Percentiles rank a stretch among this genome's conserved stretches.
These are phyloP conservation scores for Bryconaethiops microstoma DNA, from an alignment of 2,797 vertebrate species.

Conservation along the genomic window DNA sequence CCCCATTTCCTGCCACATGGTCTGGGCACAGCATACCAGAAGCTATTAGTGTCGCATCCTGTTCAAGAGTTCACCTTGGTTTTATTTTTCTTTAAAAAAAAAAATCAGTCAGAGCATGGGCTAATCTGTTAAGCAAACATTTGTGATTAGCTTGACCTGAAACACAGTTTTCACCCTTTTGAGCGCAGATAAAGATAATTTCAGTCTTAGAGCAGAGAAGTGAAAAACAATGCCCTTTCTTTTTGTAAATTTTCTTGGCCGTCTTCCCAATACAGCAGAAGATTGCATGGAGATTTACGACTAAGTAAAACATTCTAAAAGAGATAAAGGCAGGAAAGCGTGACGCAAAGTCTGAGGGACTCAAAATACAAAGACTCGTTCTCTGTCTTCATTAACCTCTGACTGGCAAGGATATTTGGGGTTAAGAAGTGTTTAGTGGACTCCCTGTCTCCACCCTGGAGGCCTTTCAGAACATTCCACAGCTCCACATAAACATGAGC, in stretches of 20 bases:
- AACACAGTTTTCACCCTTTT: constrained; percentile 60
- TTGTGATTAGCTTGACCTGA: constrained; percentile 51
- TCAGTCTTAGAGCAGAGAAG: not conserved
- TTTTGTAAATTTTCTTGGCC: not conserved
- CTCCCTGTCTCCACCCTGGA: constrained; percentile 1
- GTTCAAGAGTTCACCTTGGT: constrained; percentile 64
- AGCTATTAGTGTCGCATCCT: constrained; percentile 76
- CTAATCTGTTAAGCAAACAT: constrained; percentile 61
- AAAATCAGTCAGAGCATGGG: constrained; percentile 58
- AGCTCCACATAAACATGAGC: not conserved
- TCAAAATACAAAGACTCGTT: not conserved
- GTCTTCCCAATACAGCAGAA: not conserved
- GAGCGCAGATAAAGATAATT: constrained; percentile 1
- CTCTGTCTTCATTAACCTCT: constrained; percentile 2
- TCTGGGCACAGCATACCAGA: not conserved
- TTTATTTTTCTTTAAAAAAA: constrained; percentile 65
- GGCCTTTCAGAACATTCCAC: constrained; percentile 3
- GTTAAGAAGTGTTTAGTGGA: constrained; percentile 20
- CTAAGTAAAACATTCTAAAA: not conserved
- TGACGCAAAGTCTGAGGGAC: not conserved
- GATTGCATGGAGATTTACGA: not conserved
- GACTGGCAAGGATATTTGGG: not conserved
- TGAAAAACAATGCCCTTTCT: constrained; percentile 27
- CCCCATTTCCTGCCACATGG: not conserved
- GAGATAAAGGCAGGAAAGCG: not conserved